phyloP scores from a whole-genome alignment of 2,888 invertebrate genomes.

The Beris morrisii region DNA sequence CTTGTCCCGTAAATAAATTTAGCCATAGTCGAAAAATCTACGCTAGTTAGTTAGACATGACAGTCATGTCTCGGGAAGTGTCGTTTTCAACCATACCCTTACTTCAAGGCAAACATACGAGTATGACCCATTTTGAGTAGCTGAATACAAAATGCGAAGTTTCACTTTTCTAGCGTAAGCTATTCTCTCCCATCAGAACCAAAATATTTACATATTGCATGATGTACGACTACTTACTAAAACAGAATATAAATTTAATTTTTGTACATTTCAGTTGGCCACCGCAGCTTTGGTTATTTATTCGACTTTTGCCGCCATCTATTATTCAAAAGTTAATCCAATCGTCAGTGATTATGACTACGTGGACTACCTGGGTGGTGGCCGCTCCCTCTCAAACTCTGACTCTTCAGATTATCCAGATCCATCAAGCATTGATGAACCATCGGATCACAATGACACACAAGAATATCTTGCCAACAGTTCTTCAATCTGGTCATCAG shows the following conservation, averaged over 20 bases:
- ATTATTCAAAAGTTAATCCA: slow-evolving; percentile 86
- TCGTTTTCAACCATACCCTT: no score
- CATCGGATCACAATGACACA: background rate
- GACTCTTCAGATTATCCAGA: slow-evolving; percentile 51
- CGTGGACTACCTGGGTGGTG: slow-evolving; percentile 70
- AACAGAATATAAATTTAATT: background rate
- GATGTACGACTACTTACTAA: no score
- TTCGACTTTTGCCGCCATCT: slow-evolving; percentile 83
- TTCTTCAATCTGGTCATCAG: slow-evolving; percentile 9
- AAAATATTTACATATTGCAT: no score
- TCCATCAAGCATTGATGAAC: slow-evolving; percentile 28
- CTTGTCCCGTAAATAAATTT: no score
- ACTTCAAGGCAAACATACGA: no score
- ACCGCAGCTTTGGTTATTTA: slow-evolving; percentile 79
- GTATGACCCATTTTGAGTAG: no score
- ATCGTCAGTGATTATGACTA: slow-evolving; percentile 77
- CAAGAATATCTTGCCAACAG: background rate
- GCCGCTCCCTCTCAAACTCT: slow-evolving; percentile 61
- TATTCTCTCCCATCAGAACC: no score
- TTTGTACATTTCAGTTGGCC: slow-evolving; percentile 65
- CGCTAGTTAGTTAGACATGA: no score
- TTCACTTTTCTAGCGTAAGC: no score
- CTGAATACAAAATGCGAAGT: no score
- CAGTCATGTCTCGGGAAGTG: no score
- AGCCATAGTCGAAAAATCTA: no score